phyloP scores from a whole-genome alignment of 2,888 invertebrate species.

The Orgyia antiqua region DNA sequence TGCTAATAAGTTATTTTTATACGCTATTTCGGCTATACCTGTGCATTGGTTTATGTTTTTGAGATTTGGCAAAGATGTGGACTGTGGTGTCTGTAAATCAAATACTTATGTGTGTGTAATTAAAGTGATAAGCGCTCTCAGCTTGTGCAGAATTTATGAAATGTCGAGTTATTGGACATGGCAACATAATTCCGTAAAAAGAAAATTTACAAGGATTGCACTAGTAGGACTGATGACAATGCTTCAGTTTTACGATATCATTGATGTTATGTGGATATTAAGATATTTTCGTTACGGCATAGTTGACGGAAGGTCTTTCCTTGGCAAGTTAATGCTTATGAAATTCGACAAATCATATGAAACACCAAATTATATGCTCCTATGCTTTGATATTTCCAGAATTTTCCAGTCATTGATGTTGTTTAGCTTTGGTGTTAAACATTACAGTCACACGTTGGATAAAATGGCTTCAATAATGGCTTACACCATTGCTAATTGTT shows the following conservation, averaged over 20 bases:
- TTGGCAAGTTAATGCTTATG: conserved; percentile 1
- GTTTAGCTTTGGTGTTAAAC: conserved; percentile 23
- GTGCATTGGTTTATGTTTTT: conserved; percentile 22
- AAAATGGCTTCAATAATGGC: conserved; percentile 21
- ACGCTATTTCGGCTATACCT: conserved; percentile 24
- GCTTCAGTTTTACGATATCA: conserved; percentile 22
- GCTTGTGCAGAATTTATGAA: conserved; percentile 25
- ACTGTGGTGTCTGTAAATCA: conserved; percentile 8
- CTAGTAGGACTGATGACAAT: conserved; percentile 25
- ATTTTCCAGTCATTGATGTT: conserved; percentile 30
- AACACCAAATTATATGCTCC: conserved; percentile 4
- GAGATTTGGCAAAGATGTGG: conserved; percentile 13
- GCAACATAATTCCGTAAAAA: conserved; percentile 9
- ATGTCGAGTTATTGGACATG: conserved; percentile 19
- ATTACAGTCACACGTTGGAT: conserved; percentile 19
- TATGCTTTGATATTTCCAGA: conserved; percentile 22
- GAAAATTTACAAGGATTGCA: conserved; percentile 25
- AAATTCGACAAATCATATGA: conserved; percentile 1
- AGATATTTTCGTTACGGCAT: neutral
- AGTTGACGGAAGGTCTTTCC: neutral
- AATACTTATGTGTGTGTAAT: conserved; percentile 4
- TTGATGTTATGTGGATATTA: conserved; percentile 18
- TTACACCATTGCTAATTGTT: conserved; percentile 24
- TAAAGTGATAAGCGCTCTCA: conserved; percentile 19
- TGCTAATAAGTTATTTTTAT: conserved; percentile 30